Evolutionary conservation across 2,797 vertebrate genomes (phyloP).

Genomic region (Microcaecilia unicolor): DNA sequence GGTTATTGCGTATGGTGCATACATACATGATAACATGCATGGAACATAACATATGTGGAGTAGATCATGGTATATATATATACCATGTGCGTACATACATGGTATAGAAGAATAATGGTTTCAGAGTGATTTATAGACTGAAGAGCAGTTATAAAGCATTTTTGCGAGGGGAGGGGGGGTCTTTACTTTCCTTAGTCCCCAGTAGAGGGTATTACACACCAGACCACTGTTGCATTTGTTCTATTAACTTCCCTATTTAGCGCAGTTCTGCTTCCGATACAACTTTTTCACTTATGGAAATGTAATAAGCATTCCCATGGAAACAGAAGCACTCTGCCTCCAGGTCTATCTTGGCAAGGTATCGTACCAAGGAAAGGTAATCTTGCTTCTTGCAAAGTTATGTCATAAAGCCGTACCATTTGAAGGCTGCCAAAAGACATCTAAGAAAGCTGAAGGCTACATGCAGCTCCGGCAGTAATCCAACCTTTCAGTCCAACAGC

Average conservation of each 20-base stretch:
- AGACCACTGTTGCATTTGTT: slow-evolving; percentile 37
- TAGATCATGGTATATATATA: too few relatives aligned
- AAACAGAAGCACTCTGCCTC: too few relatives aligned
- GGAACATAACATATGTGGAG: too few relatives aligned
- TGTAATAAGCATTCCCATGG: slow-evolving; percentile 24
- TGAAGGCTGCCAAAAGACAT: slow-evolving; percentile 14
- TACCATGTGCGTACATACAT: too few relatives aligned
- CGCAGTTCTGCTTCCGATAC: slow-evolving; percentile 34
- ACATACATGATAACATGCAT: too few relatives aligned
- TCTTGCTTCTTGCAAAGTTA: slow-evolving; percentile 10
- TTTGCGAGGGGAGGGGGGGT: too few relatives aligned
- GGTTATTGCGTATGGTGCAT: too few relatives aligned
- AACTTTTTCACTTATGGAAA: slow-evolving; percentile 44
- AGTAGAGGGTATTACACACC: slow-evolving; percentile 41
- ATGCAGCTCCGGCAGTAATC: slow-evolving; percentile 22
- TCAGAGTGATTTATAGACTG: too few relatives aligned
- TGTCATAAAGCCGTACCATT: neutral
- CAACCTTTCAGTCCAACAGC: slow-evolving; percentile 22
- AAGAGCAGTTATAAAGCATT: slow-evolving; percentile 42
- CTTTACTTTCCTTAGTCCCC: slow-evolving; percentile 44
- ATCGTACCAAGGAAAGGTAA: slow-evolving; percentile 12
- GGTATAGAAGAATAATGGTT: too few relatives aligned
- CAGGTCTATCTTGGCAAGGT: too few relatives aligned
- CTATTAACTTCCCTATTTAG: slow-evolving; percentile 28
- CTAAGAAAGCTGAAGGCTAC: slow-evolving; percentile 20